These are phyloP conservation scores for Phyllostomus hastatus DNA, from an alignment of 2,113 vertebrate species.

Conservation along the genomic window DNA sequence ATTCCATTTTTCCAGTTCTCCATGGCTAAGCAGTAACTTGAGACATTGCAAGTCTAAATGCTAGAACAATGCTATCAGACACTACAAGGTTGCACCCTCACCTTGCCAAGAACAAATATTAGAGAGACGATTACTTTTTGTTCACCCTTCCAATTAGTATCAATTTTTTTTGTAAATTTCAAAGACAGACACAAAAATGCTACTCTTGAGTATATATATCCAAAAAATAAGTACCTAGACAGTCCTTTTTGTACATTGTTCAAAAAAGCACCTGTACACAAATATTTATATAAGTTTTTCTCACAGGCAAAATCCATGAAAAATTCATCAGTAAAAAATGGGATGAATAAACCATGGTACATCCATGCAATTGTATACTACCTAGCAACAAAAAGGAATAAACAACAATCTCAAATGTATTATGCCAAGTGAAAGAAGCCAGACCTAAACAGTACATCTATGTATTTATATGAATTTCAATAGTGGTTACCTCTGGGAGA, in stretches of 20 bases:
- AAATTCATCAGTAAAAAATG: background rate
- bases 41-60: constrained; percentile 20
- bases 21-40: constrained; percentile 10
- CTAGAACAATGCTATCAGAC: background rate
- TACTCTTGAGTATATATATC: background rate
- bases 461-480: constrained; percentile 6
- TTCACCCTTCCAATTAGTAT: background rate
- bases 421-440: background rate
- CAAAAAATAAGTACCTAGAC: background rate
- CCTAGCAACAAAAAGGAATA: background rate
- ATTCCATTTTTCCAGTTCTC: background rate
- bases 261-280: constrained; percentile 3
- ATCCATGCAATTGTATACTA: background rate
- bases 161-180: background rate
- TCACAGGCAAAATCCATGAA: background rate
- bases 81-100: background rate
- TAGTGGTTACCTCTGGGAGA: background rate
- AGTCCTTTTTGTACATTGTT: background rate
- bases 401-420: background rate
- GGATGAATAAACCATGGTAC: background rate
- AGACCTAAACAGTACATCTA: background rate
- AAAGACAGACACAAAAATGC: background rate
- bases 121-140: background rate
- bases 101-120: constrained; percentile 20
- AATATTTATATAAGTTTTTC: constrained; percentile 14